These are phyloP conservation scores for Premnoplex brunnescens DNA, from an alignment of 2,797 vertebrate genomes.

Conservation along the genomic window DNA sequence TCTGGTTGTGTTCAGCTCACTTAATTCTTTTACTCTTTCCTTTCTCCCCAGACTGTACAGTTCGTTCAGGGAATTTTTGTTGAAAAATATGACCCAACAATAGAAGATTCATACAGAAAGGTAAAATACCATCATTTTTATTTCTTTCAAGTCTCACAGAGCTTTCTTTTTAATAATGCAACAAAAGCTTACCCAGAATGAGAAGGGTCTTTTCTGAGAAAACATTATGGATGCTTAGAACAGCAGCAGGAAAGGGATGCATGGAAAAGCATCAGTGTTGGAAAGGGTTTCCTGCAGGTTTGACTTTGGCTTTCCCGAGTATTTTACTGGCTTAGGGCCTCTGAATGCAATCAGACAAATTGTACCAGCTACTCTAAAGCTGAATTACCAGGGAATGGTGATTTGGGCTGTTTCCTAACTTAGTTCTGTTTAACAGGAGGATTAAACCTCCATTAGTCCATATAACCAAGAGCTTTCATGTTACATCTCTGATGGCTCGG, in stretches of 20 bases:
- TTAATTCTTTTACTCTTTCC: not conserved
- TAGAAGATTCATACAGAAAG: conserved; percentile 99
- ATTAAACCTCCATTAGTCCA: not conserved
- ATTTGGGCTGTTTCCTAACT: not conserved
- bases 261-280: not conserved
- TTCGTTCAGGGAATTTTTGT: conserved; percentile 99
- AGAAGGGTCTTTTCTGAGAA: not conserved
- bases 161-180: not conserved
- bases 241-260: not conserved
- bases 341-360: not conserved
- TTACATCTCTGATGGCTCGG: not conserved
- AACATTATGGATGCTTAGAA: not conserved
- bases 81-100: conserved; percentile 99
- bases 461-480: not conserved
- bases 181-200: not conserved
- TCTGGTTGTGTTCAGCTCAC: not conserved
- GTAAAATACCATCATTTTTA: conserved; percentile 62
- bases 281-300: not conserved
- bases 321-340: not conserved
- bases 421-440: not conserved
- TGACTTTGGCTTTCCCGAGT: not conserved
- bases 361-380: not conserved
- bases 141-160: not conserved
- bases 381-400: not conserved
- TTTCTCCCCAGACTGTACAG: conserved; percentile 90